Base-by-base conservation (phyloP, 2,113 vertebrate genomes). In the Pionites leucogaster region DNA sequence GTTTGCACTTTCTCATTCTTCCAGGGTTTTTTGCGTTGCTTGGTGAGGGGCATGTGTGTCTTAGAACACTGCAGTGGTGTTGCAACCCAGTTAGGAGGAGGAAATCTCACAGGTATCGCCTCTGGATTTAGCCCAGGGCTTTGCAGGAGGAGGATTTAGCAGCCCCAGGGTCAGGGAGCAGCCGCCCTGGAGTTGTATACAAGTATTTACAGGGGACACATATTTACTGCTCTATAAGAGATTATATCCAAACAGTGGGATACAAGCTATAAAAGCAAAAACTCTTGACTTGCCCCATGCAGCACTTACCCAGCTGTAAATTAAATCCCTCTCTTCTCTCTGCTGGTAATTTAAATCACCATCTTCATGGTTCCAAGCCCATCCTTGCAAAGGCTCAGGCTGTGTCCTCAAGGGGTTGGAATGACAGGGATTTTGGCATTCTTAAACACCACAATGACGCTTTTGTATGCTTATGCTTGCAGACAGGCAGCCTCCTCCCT, bases 1-100 rank as follows among this genome's bases (percentile, higher is more conserved):
- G 0, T 41, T 57, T 59, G 63, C 69, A 20, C 50, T 70, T 44
- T 14, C 76, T 79, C 62, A 3, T 77, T 71, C 42, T 72, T 60
- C 31, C 59, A 11, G 2, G 13, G 12, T 29, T 75, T 81, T 69
- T 55, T 28, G 59, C 44, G 9, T n/a, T 0, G 7, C 50, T 8
- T 22, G 52, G 33, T 0, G 0, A 83, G 68, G 53, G 27, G 23
- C 33, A 3, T 2, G 53, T 0, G 0, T 1, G 44, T 13, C 93
- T 86, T 5, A 23, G 33, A 68, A 19, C 41, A 1, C 19, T 19
- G 49, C 59, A 22, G 67, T 2, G 8, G 4, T 20, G 49, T 7
- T 4, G 55, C 60, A 64, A 39, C 24, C 10, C 11, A 0, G 8
- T 8, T 16, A 20, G 27, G n/a, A 49, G 74, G 57, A 82, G 55